Conservation (phyloP, 2,888 invertebrate genomes). For the Hypena proboscidalis region DNA sequence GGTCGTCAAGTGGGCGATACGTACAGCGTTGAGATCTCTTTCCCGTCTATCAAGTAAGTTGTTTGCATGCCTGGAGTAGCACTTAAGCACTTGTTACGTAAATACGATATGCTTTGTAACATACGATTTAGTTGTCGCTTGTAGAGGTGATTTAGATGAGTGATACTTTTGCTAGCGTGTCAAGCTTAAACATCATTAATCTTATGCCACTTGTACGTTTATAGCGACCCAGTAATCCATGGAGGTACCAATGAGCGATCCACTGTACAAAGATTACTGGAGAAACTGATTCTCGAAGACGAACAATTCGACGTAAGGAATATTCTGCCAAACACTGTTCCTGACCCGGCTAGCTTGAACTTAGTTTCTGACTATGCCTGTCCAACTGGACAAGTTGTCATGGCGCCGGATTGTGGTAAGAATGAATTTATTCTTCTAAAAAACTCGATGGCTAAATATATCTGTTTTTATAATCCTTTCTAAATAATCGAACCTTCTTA, state of each 20-base stretch:
- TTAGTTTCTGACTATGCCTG: constrained; percentile 97
- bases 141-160: not conserved
- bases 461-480: not conserved
- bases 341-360: constrained; percentile 94
- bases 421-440: constrained; percentile 21
- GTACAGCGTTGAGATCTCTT: constrained; percentile 95
- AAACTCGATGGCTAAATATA: no score
- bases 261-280: constrained; percentile 92
- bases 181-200: not conserved
- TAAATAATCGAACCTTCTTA: constrained; percentile 22
- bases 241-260: constrained; percentile 95
- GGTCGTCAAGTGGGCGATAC: constrained; percentile 95
- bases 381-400: constrained; percentile 96
- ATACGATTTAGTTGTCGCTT: constrained; percentile 26
- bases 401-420: constrained; percentile 96
- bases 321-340: constrained; percentile 96
- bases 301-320: constrained; percentile 97
- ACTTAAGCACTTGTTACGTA: constrained; percentile 51
- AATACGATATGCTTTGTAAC: constrained; percentile 18
- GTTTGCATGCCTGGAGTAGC: constrained; percentile 59
- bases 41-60: constrained; percentile 96
- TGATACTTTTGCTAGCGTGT: not conserved
- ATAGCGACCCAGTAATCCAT: constrained; percentile 95
- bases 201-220: constrained; percentile 45
- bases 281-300: constrained; percentile 96